Evolutionary conservation across 2,888 invertebrate genomes (phyloP), one percentile per base, ranked within the genome.

Genomic region (Merodon equestris): DNA sequence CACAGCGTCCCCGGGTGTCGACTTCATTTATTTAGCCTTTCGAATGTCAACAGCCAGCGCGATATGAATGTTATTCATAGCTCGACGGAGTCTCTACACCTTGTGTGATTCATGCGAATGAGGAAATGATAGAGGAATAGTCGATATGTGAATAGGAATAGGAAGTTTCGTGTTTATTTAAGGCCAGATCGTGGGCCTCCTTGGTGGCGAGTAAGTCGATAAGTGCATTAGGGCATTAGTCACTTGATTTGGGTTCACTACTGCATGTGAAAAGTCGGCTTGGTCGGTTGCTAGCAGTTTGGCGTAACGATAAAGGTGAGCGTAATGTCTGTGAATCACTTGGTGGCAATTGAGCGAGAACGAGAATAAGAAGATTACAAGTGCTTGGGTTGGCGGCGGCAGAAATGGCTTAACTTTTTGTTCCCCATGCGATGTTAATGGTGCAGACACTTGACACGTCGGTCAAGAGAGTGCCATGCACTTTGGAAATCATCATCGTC

Each of bases 281-380:
- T 13, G 36, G 27, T 4, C 27, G 27, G n/a, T n/a, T n/a, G n/a
- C n/a, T n/a, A n/a, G n/a, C n/a, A n/a, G n/a, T 38, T 27, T 15
- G 42, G 56, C 47, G 42, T 12, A 38, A 47, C 38, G 34, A 57
- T 57, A 70, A 54, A 76, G 75, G 75, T 76, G 70, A 75, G 64
- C 53, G 44, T 60, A 48, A 17, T n/a, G 48, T 42, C 58, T 18
- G 17, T 34, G 40, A 42, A 53, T 66, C 64, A 76, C 64, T 76
- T 76, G 75, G 58, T 64, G 64, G 75, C 75, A 76, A 76, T 76
- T 71, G 70, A 76, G 75, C 70, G 75, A 63, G 63, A 76, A 71
- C 64, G 27, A 27, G 58, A 76, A 51, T 76, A 76, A 76, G 70
- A 71, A 70, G 75, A 70, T 76, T 76, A 76, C 50, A 61, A 63